These are phyloP conservation scores for Drosophila kanekoi DNA, from an alignment of 2,888 invertebrate species.

Conservation along the genomic window DNA sequence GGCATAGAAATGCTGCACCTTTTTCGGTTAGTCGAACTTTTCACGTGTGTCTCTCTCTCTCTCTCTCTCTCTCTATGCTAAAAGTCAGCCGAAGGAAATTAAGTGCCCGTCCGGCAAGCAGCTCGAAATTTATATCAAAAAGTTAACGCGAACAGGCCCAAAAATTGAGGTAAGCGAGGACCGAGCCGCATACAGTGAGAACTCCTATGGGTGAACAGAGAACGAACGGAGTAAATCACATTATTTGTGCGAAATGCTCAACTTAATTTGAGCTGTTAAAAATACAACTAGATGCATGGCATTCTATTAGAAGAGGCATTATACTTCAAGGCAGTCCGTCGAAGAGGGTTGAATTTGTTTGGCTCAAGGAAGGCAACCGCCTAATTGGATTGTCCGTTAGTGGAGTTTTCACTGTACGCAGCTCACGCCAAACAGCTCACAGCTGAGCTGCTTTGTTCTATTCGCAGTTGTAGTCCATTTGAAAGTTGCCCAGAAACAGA, in stretches of 20 bases:
- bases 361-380: too few species aligned
- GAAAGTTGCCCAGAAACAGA: conserved; percentile 55
- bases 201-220: too few species aligned
- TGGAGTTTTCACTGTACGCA: too few species aligned
- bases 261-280: too few species aligned
- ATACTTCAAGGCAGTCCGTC: too few species aligned
- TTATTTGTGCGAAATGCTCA: too few species aligned
- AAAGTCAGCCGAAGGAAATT: conserved; percentile 56
- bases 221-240: too few species aligned
- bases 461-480: conserved; percentile 65
- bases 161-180: conserved; percentile 39
- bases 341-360: too few species aligned
- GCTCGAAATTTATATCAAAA: conserved; percentile 72
- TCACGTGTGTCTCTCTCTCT: conserved; percentile 53
- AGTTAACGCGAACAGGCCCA: conserved; percentile 56
- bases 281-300: too few species aligned
- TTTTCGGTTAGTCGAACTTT: conserved; percentile 21
- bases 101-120: conserved; percentile 57
- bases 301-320: too few species aligned
- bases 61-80: conserved; percentile 33
- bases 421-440: neutral
- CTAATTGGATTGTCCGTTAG: too few species aligned
- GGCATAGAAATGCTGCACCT: conserved; percentile 56
- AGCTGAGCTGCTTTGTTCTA: conserved; percentile 49
- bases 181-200: too few species aligned